Percentiles rank a stretch among this genome's conserved stretches.
phyloP scores from a whole-genome alignment of 92 coral and sea anemone genomes.

The Parazoanthus darwini region DNA sequence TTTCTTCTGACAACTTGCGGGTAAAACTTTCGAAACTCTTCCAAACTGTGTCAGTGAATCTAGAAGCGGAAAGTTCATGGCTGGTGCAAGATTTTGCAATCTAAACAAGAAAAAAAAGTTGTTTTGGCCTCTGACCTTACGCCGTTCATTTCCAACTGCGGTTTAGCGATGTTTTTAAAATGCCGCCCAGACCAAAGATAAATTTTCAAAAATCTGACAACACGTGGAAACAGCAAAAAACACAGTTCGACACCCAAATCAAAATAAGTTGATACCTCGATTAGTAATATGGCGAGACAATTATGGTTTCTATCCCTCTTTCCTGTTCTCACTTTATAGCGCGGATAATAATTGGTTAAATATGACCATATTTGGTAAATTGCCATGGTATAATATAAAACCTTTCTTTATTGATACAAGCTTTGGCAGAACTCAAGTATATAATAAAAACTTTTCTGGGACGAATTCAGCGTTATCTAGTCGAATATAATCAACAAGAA shows the following conservation, averaged over 20 bases:
- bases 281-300: slow-evolving; percentile 43
- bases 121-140: slow-evolving; percentile 42
- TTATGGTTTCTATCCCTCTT: slow-evolving; percentile 12
- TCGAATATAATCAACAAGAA: not conserved
- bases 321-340: slow-evolving; percentile 36
- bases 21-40: slow-evolving; percentile 14
- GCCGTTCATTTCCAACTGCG: slow-evolving; percentile 22
- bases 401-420: not conserved
- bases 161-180: slow-evolving; percentile 8
- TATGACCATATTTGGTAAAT: slow-evolving; percentile 44
- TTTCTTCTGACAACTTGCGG: slow-evolving; percentile 4
- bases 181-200: slow-evolving; percentile 22
- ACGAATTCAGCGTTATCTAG: not conserved
- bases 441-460: not conserved
- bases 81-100: not conserved
- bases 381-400: not conserved
- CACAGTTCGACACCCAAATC: slow-evolving; percentile 44
- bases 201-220: slow-evolving; percentile 35
- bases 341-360: not conserved
- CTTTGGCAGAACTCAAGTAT: slow-evolving; percentile 15
- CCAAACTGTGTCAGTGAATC: not conserved
- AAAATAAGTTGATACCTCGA: slow-evolving; percentile 45
- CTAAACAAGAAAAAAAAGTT: slow-evolving; percentile 5
- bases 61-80: not conserved
- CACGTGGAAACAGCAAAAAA: slow-evolving; percentile 12